Percentiles rank a stretch among this genome's conserved stretches.
Conservation (phyloP, 2,888 invertebrate species). For the Eristalis pertinax region DNA sequence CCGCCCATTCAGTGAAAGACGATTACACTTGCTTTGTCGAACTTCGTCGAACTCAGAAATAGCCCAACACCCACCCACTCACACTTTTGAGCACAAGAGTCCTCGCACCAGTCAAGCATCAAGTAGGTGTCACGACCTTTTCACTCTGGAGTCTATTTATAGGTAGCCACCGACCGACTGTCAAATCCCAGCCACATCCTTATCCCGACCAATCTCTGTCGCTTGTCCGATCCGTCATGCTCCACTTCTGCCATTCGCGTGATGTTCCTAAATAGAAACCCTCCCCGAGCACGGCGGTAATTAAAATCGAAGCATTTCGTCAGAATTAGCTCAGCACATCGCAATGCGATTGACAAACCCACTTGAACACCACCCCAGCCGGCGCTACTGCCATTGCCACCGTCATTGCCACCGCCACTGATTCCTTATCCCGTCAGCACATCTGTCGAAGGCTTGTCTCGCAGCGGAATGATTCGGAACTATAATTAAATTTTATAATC, state of each 20-base stretch:
- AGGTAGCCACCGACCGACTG: background rate
- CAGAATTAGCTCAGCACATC: background rate
- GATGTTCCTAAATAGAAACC: conserved; percentile 13
- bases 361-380: background rate
- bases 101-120: too few species aligned
- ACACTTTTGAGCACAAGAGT: background rate
- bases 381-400: too few species aligned
- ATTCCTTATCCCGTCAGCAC: conserved; percentile 19
- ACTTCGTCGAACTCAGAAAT: background rate
- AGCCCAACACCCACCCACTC: background rate
- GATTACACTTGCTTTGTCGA: background rate
- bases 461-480: conserved; percentile 33
- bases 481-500: conserved; percentile 71
- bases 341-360: conserved; percentile 35
- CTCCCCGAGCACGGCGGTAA: background rate
- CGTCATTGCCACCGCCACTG: background rate
- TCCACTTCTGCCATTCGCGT: conserved; percentile 17
- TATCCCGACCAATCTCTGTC: background rate
- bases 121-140: background rate
- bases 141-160: background rate
- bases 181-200: background rate
- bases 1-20: background rate
- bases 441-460: conserved; percentile 49
- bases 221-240: conserved; percentile 24
- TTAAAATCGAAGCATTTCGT: conserved; percentile 41